Conservation (phyloP, 2,888 invertebrate genomes). For the Cephalotes varians region DNA sequence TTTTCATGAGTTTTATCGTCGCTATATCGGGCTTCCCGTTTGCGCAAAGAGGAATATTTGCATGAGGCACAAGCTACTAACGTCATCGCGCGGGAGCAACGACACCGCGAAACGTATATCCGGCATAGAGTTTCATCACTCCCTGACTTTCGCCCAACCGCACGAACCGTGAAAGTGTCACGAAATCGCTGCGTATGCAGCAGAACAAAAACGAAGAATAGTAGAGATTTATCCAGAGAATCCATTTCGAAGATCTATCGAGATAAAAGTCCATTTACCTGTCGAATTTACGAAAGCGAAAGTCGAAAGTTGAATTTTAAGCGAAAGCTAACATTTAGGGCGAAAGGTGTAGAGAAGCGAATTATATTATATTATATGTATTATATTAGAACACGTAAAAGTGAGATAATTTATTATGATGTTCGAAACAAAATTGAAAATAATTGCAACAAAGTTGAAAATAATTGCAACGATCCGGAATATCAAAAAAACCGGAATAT, state of each 20-base stretch:
- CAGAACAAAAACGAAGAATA: conserved; percentile 55
- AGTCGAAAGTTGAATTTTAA: conserved; percentile 5
- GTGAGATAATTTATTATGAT: background rate
- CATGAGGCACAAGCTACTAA: conserved; percentile 51
- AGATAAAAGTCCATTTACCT: background rate
- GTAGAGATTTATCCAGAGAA: conserved; percentile 5
- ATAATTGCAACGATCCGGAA: too few relatives aligned
- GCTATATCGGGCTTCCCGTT: conserved; percentile 23
- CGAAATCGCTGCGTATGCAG: conserved; percentile 72
- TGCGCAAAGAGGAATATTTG: conserved; percentile 63
- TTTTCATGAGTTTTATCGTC: conserved; percentile 17
- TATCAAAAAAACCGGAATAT: too few relatives aligned
- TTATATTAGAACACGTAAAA: too few relatives aligned
- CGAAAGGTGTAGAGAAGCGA: background rate
- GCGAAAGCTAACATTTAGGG: background rate
- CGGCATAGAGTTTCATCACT: conserved; percentile 78
- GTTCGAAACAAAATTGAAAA: background rate
- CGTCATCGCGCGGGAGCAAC: conserved; percentile 64
- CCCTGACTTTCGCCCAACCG: conserved; percentile 81
- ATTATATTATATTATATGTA: too few relatives aligned
- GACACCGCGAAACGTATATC: conserved; percentile 66
- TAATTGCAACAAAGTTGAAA: background rate
- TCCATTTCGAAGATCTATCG: background rate
- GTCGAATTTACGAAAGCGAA: conserved; percentile 2
- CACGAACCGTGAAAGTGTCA: conserved; percentile 82